These are phyloP conservation scores for Poecilobothrus nobilitatus DNA, from an alignment of 2,888 invertebrate genomes.

Conservation along the genomic window DNA sequence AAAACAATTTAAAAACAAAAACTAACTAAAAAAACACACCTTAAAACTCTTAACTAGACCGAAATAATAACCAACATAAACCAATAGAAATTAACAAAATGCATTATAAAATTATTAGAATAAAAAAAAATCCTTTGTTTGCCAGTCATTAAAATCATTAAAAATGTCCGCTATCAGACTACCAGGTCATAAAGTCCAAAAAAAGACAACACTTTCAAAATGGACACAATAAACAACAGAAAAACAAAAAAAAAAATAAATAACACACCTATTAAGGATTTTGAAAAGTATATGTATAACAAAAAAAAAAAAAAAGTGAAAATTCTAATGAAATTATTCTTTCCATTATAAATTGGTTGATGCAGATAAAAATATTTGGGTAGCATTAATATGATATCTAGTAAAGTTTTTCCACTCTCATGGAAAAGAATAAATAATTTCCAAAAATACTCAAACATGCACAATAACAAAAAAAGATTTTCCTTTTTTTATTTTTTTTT, in stretches of 20 bases:
- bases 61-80: too few species aligned
- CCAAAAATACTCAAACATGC: neutral
- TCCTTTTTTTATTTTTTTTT: neutral
- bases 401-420: too few species aligned
- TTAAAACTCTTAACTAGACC: neutral
- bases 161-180: neutral
- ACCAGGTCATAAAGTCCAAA: slow-evolving; percentile 1
- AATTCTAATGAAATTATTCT: too few species aligned
- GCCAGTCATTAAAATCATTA: neutral
- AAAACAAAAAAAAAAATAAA: neutral
- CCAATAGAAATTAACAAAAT: too few species aligned
- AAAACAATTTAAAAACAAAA: too few species aligned
- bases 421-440: too few species aligned
- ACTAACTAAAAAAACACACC: neutral
- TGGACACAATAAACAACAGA: too few species aligned
- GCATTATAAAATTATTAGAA: too few species aligned
- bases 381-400: too few species aligned
- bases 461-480: neutral
- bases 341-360: neutral
- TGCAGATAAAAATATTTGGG: neutral
- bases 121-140: neutral
- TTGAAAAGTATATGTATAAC: too few species aligned
- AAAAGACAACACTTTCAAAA: neutral
- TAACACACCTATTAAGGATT: neutral
- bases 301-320: too few species aligned